A percentile compares a stretch with the other conserved stretches of the same genome.
Evolutionary conservation across 1,140 invertebrate genomes (phyloP).

Genomic region (Drosophila pectinifera): DNA sequence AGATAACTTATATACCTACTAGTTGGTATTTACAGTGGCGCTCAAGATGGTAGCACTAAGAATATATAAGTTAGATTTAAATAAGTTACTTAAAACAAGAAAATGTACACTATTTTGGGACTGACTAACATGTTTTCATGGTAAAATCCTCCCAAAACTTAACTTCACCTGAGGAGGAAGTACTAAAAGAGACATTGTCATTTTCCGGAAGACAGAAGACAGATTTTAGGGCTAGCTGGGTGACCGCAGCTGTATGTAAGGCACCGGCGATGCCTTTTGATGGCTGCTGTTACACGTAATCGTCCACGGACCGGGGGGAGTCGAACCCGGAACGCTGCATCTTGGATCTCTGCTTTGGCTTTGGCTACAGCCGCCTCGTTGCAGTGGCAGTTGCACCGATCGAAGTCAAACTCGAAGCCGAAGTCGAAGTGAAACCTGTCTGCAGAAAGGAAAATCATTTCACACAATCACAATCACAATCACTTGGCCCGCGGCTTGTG

Average conservation of each 20-base stretch:
- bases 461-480: constrained; percentile 67
- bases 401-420: constrained; percentile 22
- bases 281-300: constrained; percentile 71
- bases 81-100: too few relatives aligned
- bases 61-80: too few relatives aligned
- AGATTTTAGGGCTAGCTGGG: not conserved
- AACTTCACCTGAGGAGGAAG: too few relatives aligned
- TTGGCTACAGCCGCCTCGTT: constrained; percentile 4
- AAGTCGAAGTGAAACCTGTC: constrained; percentile 72
- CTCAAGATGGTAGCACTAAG: not conserved
- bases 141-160: not conserved
- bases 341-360: not conserved
- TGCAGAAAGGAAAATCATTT: constrained; percentile 80
- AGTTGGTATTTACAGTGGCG: constrained; percentile 26
- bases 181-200: too few relatives aligned
- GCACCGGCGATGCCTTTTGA: constrained; percentile 60
- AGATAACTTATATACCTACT: constrained; percentile 38
- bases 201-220: constrained; percentile 3
- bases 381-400: constrained; percentile 48
- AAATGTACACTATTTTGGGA: too few relatives aligned
- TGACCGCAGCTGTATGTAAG: constrained; percentile 42
- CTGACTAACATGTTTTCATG: not conserved
- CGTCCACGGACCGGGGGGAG: constrained; percentile 60
- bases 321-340: constrained; percentile 75
- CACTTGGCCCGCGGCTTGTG: constrained; percentile 65